These are phyloP conservation scores for Drosophila cyrtoloma DNA, from an alignment of 2,888 invertebrate genomes.

Conservation along the genomic window DNA sequence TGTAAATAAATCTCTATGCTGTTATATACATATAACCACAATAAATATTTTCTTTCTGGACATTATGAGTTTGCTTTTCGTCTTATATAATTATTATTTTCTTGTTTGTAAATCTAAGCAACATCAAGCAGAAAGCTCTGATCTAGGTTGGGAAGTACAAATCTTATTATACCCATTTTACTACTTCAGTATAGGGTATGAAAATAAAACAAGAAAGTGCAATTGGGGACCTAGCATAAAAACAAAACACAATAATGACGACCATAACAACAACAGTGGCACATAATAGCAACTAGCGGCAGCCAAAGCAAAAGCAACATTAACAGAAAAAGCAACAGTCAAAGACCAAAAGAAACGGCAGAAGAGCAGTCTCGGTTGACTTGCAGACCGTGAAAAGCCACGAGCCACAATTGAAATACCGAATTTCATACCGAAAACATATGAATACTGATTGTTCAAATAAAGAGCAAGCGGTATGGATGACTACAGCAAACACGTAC, in stretches of 20 bases:
- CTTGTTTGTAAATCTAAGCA: neutral
- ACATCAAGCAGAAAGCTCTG: neutral
- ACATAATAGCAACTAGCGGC: slow-evolving; percentile 40
- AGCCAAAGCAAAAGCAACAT: slow-evolving; percentile 39
- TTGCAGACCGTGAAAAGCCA: slow-evolving; percentile 84
- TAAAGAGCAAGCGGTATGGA: slow-evolving; percentile 58
- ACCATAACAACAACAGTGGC: slow-evolving; percentile 32
- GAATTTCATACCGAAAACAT: slow-evolving; percentile 80
- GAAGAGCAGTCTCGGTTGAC: slow-evolving; percentile 83
- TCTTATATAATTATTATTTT: neutral
- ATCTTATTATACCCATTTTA: slow-evolving; percentile 3
- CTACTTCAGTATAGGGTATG: slow-evolving; percentile 12
- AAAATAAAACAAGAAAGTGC: slow-evolving; percentile 26
- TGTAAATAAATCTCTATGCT: neutral
- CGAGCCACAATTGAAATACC: slow-evolving; percentile 84
- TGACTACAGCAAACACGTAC: slow-evolving; percentile 32
- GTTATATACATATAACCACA: neutral
- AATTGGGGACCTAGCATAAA: slow-evolving; percentile 25
- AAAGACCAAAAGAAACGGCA: slow-evolving; percentile 77
- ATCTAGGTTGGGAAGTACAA: neutral
- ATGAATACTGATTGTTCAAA: slow-evolving; percentile 79
- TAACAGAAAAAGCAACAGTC: slow-evolving; percentile 66
- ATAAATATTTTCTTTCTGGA: neutral
- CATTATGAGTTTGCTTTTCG: neutral
- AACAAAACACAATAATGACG: slow-evolving; percentile 35